Conservation (phyloP, 2,888 invertebrate genomes). For the Dione juno region DNA sequence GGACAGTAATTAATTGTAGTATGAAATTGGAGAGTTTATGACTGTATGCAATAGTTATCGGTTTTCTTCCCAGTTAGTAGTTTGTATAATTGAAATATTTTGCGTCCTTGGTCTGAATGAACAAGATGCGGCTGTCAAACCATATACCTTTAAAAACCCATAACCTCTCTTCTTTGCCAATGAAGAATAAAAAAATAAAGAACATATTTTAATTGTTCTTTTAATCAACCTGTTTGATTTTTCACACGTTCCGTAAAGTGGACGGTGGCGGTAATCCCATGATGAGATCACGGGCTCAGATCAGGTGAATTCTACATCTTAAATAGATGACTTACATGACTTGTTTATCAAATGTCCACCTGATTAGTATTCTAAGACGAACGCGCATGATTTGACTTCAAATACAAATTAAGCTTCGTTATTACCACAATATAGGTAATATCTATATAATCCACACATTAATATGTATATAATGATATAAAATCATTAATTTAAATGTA, state of each 20-base stretch:
- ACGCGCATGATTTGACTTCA: conserved; percentile 29
- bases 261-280: conserved; percentile 43
- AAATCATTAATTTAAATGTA: too few species aligned
- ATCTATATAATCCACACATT: conserved; percentile 1
- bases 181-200: background rate
- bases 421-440: background rate
- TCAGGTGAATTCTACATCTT: conserved; percentile 25
- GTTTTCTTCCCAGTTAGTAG: background rate
- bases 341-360: conserved; percentile 34
- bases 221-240: background rate
- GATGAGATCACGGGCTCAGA: conserved; percentile 41
- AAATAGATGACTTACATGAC: conserved; percentile 35
- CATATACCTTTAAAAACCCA: too few species aligned
- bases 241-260: conserved; percentile 47
- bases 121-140: too few species aligned
- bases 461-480: too few species aligned
- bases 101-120: too few species aligned
- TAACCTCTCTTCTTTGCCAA: too few species aligned
- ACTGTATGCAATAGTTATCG: background rate
- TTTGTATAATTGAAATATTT: background rate
- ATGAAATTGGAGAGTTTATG: background rate
- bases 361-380: conserved; percentile 36
- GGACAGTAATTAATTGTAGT: background rate
- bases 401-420: conserved; percentile 18
- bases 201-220: background rate